Percentiles rank a stretch among this genome's conserved stretches.
Conservation (phyloP, 2,888 invertebrate species). For the Agonopterix arenella region DNA sequence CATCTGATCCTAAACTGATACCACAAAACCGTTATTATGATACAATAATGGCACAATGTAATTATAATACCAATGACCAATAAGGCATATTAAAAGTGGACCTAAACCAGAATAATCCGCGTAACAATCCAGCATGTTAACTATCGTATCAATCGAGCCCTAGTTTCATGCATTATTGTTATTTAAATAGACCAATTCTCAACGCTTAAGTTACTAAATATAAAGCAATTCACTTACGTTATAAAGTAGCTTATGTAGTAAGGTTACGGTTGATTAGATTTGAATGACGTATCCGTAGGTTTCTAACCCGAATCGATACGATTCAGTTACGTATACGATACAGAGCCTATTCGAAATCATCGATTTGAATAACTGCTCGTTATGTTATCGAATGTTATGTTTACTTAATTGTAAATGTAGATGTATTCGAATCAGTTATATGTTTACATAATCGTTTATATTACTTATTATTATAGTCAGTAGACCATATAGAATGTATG, state of each 20-base stretch:
- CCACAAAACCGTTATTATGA: too few relatives aligned
- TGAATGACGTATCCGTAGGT: slow-evolving; percentile 33
- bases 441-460: too few relatives aligned
- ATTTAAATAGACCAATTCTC: background rate
- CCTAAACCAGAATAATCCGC: too few relatives aligned
- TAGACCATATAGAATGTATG: too few relatives aligned
- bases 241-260: slow-evolving; percentile 22
- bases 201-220: background rate
- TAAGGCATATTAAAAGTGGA: too few relatives aligned
- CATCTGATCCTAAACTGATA: too few relatives aligned
- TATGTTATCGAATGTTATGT: slow-evolving; percentile 6
- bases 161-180: background rate
- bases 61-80: too few relatives aligned
- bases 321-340: slow-evolving; percentile 17
- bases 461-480: too few relatives aligned
- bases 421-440: too few relatives aligned
- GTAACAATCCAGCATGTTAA: too few relatives aligned
- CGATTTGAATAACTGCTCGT: slow-evolving; percentile 17
- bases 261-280: slow-evolving; percentile 28
- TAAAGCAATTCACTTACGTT: background rate
- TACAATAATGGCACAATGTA: too few relatives aligned
- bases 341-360: slow-evolving; percentile 25
- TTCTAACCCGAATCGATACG: slow-evolving; percentile 28
- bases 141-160: background rate
- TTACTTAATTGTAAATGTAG: background rate